Percentiles rank a stretch among this genome's conserved stretches.
Conservation (phyloP, 64 coral and sea anemone genomes). For the Montipora cactus region DNA sequence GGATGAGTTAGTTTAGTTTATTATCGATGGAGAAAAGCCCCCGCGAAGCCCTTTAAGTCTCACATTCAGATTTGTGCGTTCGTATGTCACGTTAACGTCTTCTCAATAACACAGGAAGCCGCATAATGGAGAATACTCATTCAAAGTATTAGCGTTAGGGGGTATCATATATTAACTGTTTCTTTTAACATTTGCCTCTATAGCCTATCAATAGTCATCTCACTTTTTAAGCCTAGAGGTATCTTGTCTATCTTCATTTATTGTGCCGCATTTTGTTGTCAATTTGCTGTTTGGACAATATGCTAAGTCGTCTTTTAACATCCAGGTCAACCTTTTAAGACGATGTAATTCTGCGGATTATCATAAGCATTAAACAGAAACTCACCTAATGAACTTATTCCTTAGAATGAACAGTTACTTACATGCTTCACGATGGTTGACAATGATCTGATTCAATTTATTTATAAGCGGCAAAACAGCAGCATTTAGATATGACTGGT, state of each 20-base stretch:
- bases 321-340: neutral
- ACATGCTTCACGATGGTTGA: too few species aligned
- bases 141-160: too few species aligned
- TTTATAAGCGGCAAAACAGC: neutral
- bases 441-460: neutral
- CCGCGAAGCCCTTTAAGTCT: neutral
- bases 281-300: neutral
- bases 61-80: neutral
- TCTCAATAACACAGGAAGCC: too few species aligned
- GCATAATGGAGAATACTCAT: too few species aligned
- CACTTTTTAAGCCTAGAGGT: too few species aligned
- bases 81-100: neutral
- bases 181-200: too few species aligned
- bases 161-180: too few species aligned
- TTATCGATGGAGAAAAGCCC: neutral
- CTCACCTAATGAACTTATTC: neutral
- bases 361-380: neutral
- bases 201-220: too few species aligned
- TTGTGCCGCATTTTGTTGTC: too few species aligned
- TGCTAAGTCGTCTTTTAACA: neutral
- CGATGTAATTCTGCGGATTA: neutral
- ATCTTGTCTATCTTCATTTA: too few species aligned
- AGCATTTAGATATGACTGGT: neutral
- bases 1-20: neutral
- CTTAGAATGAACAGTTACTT: neutral